These are phyloP conservation scores for Mustela nigripes DNA, from an alignment of 2,113 vertebrate genomes.

Conservation along the genomic window DNA sequence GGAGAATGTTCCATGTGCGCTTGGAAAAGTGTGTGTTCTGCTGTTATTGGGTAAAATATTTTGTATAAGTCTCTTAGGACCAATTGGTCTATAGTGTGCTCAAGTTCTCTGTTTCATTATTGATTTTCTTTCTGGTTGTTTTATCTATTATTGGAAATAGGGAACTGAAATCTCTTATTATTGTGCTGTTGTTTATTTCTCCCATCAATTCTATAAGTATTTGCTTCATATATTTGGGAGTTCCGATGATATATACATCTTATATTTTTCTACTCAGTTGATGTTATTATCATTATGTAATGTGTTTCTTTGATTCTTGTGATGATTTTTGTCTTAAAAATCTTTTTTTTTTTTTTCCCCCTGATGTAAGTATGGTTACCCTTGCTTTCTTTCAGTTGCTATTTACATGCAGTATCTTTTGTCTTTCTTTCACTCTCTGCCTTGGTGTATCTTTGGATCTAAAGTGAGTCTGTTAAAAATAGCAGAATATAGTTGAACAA, in stretches of 20 bases:
- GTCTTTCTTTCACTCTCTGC: neutral
- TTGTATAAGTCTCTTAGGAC: neutral
- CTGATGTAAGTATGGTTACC: neutral
- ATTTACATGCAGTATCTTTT: neutral
- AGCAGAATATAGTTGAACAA: neutral
- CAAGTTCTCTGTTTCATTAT: neutral
- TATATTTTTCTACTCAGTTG: neutral
- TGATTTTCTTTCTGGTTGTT: neutral
- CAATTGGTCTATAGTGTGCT: neutral
- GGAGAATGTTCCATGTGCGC: neutral
- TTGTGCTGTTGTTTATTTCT: neutral
- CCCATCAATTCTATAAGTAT: neutral
- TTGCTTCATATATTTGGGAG: neutral
- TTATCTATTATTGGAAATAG: neutral
- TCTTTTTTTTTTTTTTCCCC: neutral
- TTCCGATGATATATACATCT: neutral
- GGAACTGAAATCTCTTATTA: neutral
- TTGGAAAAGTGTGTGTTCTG: neutral
- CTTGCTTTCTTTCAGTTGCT: neutral
- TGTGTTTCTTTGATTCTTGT: neutral
- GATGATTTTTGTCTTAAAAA: neutral
- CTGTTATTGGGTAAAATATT: neutral
- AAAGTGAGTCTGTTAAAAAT: neutral
- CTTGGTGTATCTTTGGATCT: neutral
- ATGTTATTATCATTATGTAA: neutral